Conservation (phyloP, 2,888 invertebrate species). For the Leucoma salicis region DNA sequence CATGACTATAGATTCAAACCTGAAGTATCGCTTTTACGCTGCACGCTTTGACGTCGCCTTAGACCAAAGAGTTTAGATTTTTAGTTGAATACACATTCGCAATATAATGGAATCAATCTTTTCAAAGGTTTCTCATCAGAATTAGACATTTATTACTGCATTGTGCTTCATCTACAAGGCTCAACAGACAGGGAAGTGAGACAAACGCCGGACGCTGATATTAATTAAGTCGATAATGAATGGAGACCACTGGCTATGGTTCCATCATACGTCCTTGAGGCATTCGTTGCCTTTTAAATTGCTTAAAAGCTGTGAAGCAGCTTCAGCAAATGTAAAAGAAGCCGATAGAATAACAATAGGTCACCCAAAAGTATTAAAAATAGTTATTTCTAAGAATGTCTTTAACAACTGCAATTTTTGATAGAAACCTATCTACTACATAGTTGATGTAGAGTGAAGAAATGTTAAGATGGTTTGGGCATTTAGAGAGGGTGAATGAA, state of each 20-base stretch:
- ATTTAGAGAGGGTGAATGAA: too few relatives aligned
- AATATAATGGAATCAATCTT: slow-evolving; percentile 39
- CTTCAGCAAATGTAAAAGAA: too few relatives aligned
- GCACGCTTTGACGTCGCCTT: too few relatives aligned
- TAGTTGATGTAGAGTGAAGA: too few relatives aligned
- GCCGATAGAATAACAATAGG: background rate
- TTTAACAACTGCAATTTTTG: too few relatives aligned
- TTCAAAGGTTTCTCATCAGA: slow-evolving; percentile 60
- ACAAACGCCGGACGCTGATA: slow-evolving; percentile 76
- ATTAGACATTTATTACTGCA: slow-evolving; percentile 73
- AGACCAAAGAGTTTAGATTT: too few relatives aligned
- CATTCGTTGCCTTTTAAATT: slow-evolving; percentile 8
- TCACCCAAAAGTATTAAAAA: too few relatives aligned
- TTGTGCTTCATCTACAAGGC: slow-evolving; percentile 67
- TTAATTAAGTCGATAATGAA: slow-evolving; percentile 70
- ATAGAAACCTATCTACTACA: too few relatives aligned
- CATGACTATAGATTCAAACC: too few relatives aligned
- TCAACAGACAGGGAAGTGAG: slow-evolving; percentile 65
- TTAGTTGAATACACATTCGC: slow-evolving; percentile 15
- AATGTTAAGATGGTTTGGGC: too few relatives aligned
- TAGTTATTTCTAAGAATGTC: too few relatives aligned
- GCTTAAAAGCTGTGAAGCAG: slow-evolving; percentile 4
- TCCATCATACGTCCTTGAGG: slow-evolving; percentile 21
- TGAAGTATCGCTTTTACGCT: too few relatives aligned
- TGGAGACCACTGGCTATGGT: slow-evolving; percentile 37